phyloP scores from a whole-genome alignment of 2,113 vertebrate genomes.

The Athene noctua region DNA sequence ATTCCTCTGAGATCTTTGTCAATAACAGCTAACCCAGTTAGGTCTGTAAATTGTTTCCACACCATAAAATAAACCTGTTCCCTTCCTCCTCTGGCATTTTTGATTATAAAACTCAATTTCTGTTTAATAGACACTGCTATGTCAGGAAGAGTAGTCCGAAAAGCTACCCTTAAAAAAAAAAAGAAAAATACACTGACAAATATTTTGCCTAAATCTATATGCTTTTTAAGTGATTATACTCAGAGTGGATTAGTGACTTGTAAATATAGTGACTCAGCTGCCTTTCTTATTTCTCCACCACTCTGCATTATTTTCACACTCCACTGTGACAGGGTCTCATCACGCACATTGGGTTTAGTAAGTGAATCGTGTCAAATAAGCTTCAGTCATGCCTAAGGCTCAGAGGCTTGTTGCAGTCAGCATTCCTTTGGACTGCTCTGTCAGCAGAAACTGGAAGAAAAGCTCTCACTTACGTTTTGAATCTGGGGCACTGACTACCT shows the following conservation, averaged over 20 bases:
- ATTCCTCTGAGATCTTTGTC: not conserved
- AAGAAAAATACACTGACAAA: not conserved
- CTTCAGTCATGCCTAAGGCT: slow-evolving; percentile 22
- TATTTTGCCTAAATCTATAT: not conserved
- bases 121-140: not conserved
- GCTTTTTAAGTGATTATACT: not conserved
- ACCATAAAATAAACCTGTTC: not conserved
- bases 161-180: not conserved
- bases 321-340: not conserved
- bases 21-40: not conserved
- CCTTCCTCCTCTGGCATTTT: not conserved
- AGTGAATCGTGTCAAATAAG: slow-evolving; percentile 42
- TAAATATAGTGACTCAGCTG: slow-evolving; percentile 38
- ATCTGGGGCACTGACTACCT: not conserved
- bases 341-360: not conserved
- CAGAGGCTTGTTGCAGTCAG: slow-evolving; percentile 12
- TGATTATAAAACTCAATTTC: not conserved
- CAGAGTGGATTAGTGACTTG: not conserved
- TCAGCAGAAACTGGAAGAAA: slow-evolving; percentile 43
- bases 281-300: slow-evolving; percentile 5
- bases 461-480: not conserved
- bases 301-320: not conserved
- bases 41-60: not conserved
- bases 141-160: not conserved
- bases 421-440: not conserved